A percentile compares a stretch with the other conserved stretches of the same genome.
Evolutionary conservation across 2,888 invertebrate species (phyloP).

Genomic region (Cybosia mesomella): DNA sequence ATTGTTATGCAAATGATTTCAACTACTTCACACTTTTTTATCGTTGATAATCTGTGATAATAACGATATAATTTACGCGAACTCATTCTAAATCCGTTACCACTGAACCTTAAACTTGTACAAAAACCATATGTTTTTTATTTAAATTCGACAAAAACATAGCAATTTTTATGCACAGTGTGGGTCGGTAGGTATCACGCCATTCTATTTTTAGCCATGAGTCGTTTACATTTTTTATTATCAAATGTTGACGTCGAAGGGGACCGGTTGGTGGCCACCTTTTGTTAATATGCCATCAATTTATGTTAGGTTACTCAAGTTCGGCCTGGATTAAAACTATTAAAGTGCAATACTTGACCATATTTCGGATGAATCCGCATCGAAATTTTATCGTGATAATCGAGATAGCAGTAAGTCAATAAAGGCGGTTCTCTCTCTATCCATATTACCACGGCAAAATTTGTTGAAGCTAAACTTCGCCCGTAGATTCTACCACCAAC

Average conservation of each 20-base stretch:
- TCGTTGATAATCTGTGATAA: constrained; percentile 27
- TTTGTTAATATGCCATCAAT: constrained; percentile 29
- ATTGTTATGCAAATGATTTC: constrained; percentile 7
- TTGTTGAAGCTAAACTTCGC: too few species aligned
- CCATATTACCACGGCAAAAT: too few species aligned
- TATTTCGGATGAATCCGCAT: constrained; percentile 28
- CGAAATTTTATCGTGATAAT: constrained; percentile 21
- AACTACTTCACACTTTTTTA: constrained; percentile 21
- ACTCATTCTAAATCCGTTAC: constrained; percentile 37
- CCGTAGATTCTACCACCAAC: too few species aligned
- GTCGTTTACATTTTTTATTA: constrained; percentile 53
- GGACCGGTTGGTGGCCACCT: constrained; percentile 35
- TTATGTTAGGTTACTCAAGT: constrained; percentile 38
- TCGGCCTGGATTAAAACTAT: constrained; percentile 16
- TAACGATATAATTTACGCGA: constrained; percentile 22
- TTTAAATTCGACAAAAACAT: constrained; percentile 23
- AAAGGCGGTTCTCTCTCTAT: too few species aligned
- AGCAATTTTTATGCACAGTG: constrained; percentile 33
- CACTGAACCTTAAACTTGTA: constrained; percentile 16
- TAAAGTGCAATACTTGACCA: constrained; percentile 18
- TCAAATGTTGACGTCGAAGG: constrained; percentile 44
- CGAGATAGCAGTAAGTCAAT: neutral
- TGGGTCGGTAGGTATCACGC: constrained; percentile 47
- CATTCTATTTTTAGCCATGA: constrained; percentile 65
- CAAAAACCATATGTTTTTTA: neutral